Evolutionary conservation across 2,888 invertebrate species (phyloP), one percentile per base, ranked within the genome.

Genomic region (Luffia ferchaultella): DNA sequence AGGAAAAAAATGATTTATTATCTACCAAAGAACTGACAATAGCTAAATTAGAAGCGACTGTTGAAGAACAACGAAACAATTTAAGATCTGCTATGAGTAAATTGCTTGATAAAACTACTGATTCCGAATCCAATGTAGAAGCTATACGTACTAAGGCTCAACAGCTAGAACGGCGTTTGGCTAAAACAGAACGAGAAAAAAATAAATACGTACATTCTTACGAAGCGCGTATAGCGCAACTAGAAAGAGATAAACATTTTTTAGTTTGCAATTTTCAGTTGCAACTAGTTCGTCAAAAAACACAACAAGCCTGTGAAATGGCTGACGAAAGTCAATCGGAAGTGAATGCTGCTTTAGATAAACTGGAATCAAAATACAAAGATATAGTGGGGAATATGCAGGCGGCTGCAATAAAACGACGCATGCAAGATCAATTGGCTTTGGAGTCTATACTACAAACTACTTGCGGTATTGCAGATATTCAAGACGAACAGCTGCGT

Each of bases 331-430:
- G 67, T 55, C 74, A 77, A 62, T 53, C 58, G 2, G 79, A 80
- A 57, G 51, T 78, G 5, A 62, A 55, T n/a, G 55, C 61, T 30
- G 67, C 73, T 9, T 54, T 82, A 3, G 72, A 73, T 17, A 82
- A 78, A 61, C 61, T 83, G 18, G 82, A 83, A 60, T 60, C 54
- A 18, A 80, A 76, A 59, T 83, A 80, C 56, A 80, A 78, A 59
- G 74, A 77, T 16, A 76, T 82, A 9, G 73, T 83, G 16, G 76
- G 74, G 1, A 77, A 70, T 50, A 68, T 82, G 50, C 82, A 83
- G 63, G 68, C 76, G 1, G 77, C 78, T 0, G 76, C 82, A 2
- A 73, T 80, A 54, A 78, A 83, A 56, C 60, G 78, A 46, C 67
- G 76, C 51, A 64, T 76, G 52, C 78, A 79, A 48, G 82, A 83